A percentile compares a stretch with the other conserved stretches of the same genome.
These are phyloP conservation scores for Caradrina kadenii DNA, from an alignment of 2,888 invertebrate genomes.

Conservation along the genomic window DNA sequence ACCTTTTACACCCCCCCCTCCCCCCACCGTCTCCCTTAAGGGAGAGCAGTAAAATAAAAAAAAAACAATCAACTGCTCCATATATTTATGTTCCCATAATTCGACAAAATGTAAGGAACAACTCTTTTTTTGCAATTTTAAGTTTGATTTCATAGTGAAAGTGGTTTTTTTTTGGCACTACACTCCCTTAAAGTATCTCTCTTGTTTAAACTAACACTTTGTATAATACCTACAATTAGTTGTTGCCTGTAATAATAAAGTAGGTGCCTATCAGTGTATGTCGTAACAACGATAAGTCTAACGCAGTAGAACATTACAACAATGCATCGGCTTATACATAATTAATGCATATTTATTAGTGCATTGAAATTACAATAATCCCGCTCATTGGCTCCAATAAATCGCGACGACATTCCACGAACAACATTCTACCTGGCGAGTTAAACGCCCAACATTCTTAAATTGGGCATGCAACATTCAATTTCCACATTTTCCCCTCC, in stretches of 20 bases:
- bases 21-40: too few relatives aligned
- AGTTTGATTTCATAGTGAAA: too few relatives aligned
- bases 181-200: too few relatives aligned
- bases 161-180: too few relatives aligned
- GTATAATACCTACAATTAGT: background rate
- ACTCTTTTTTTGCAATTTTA: too few relatives aligned
- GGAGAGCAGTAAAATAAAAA: too few relatives aligned
- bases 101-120: too few relatives aligned
- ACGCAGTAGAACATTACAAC: constrained; percentile 26
- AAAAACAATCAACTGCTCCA: too few relatives aligned
- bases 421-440: constrained; percentile 18
- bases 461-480: constrained; percentile 40
- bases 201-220: background rate
- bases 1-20: too few relatives aligned
- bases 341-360: constrained; percentile 49
- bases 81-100: too few relatives aligned
- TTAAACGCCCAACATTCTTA: constrained; percentile 19
- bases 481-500: constrained; percentile 34
- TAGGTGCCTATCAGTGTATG: background rate
- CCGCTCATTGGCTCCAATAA: constrained; percentile 46
- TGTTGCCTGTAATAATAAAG: background rate
- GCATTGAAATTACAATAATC: constrained; percentile 57
- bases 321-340: constrained; percentile 30
- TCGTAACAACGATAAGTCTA: constrained; percentile 21
- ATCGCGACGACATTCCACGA: constrained; percentile 45